These are phyloP conservation scores for Cylloceria caligata DNA, from an alignment of 2,888 invertebrate genomes.

Conservation along the genomic window DNA sequence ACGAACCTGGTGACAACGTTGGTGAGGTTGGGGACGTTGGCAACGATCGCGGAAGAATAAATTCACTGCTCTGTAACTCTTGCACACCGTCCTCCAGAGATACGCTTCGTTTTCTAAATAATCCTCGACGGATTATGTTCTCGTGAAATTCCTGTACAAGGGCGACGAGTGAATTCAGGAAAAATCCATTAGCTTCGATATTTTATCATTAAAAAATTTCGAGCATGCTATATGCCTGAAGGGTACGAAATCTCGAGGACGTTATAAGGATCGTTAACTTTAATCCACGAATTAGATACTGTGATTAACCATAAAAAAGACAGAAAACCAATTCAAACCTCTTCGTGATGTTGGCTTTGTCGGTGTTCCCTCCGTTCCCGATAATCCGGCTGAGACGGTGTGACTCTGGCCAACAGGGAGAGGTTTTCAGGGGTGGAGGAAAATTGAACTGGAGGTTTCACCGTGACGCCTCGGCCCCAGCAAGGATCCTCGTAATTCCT, in stretches of 20 bases:
- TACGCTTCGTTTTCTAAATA: constrained; percentile 91
- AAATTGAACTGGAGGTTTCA: constrained; percentile 81
- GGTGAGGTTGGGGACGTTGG: constrained; percentile 88
- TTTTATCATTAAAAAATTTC: neutral
- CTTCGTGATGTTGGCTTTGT: constrained; percentile 76
- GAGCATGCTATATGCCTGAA: too few relatives aligned
- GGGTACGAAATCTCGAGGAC: neutral
- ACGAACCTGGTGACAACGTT: constrained; percentile 76
- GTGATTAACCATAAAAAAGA: neutral
- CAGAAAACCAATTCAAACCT: constrained; percentile 72
- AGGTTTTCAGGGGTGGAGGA: constrained; percentile 84
- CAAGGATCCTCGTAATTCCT: constrained; percentile 82
- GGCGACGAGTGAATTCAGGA: neutral
- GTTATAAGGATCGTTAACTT: neutral
- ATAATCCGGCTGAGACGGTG: constrained; percentile 78
- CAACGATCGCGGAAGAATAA: constrained; percentile 86
- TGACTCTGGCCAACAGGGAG: constrained; percentile 77
- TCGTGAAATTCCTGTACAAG: constrained; percentile 90
- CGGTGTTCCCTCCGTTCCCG: constrained; percentile 50
- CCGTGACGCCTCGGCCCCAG: constrained; percentile 74
- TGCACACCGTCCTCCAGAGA: constrained; percentile 88
- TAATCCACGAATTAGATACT: neutral
- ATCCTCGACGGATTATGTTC: constrained; percentile 91
- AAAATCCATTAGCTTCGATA: neutral
- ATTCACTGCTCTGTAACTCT: constrained; percentile 82